phyloP scores from a whole-genome alignment of 2,888 invertebrate species.

The Enchytraeus crypticus region DNA sequence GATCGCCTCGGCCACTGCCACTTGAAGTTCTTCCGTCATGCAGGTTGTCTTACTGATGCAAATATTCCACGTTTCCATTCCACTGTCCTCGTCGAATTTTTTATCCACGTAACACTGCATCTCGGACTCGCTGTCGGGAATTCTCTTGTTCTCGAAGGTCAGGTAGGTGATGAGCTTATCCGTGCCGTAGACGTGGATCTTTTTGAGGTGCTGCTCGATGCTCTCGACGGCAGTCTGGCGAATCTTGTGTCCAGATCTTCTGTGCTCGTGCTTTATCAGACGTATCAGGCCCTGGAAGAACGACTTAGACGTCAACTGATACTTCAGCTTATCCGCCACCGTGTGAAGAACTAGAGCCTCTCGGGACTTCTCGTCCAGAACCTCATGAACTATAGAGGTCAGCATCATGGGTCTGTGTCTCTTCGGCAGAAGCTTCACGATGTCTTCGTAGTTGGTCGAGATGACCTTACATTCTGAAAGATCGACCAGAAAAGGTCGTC shows the following conservation, averaged over 20 bases:
- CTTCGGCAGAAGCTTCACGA: conserved; percentile 25
- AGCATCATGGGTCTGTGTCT: conserved; percentile 24
- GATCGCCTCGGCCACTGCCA: conserved; percentile 26
- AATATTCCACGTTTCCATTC: conserved; percentile 23
- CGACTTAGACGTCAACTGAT: conserved; percentile 26
- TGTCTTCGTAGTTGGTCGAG: conserved; percentile 22
- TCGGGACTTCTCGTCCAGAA: conserved; percentile 22
- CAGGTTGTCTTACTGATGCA: conserved; percentile 24
- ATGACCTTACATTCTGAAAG: conserved; percentile 27
- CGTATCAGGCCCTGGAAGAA: conserved; percentile 27
- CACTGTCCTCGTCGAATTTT: conserved; percentile 15
- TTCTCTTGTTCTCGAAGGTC: conserved; percentile 15
- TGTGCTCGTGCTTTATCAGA: conserved; percentile 28
- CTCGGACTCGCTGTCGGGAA: conserved; percentile 27
- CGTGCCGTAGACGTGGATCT: conserved; percentile 26
- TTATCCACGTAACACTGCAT: conserved; percentile 29
- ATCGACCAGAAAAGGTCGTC: conserved; percentile 29
- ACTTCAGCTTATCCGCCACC: conserved; percentile 25
- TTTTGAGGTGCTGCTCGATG: conserved; percentile 23
- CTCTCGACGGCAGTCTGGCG: conserved; percentile 21
- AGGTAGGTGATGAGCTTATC: conserved; percentile 28
- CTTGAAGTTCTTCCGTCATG: conserved; percentile 27
- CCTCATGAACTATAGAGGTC: conserved; percentile 25
- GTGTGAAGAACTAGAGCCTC: conserved; percentile 18
- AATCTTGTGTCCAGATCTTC: conserved; percentile 16